Conservation (phyloP, 2,888 invertebrate species). For the Cerastis rubricosa region DNA sequence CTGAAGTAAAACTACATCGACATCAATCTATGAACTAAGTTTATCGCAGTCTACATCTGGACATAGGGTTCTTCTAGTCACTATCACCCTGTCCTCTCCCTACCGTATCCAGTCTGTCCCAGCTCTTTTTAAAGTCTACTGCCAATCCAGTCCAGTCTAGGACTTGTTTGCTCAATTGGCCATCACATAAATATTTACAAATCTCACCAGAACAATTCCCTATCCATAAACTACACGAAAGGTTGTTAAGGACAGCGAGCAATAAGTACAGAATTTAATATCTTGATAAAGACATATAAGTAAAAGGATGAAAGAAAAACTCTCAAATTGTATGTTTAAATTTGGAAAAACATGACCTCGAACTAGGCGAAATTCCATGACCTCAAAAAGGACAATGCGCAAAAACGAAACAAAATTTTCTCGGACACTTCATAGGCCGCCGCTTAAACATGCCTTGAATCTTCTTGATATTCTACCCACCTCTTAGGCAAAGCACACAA, state of each 20-base stretch:
- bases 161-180: too few relatives aligned
- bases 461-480: constrained; percentile 51
- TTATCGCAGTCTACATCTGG: background rate
- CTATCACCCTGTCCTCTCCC: background rate
- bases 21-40: background rate
- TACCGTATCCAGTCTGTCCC: background rate
- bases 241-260: background rate
- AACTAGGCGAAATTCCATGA: background rate
- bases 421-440: constrained; percentile 4
- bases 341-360: background rate
- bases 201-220: background rate
- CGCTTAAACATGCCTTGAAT: constrained; percentile 21
- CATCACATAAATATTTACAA: background rate
- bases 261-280: background rate
- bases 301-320: background rate
- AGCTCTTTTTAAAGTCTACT: too few relatives aligned
- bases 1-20: too few relatives aligned
- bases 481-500: constrained; percentile 45
- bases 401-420: background rate
- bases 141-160: background rate
- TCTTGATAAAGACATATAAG: background rate
- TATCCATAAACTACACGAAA: background rate
- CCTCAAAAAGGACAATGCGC: background rate
- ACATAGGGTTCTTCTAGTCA: background rate
- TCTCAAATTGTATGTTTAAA: background rate